phyloP scores from a whole-genome alignment of 2,797 vertebrate species.

The Enteromius treurensis region DNA sequence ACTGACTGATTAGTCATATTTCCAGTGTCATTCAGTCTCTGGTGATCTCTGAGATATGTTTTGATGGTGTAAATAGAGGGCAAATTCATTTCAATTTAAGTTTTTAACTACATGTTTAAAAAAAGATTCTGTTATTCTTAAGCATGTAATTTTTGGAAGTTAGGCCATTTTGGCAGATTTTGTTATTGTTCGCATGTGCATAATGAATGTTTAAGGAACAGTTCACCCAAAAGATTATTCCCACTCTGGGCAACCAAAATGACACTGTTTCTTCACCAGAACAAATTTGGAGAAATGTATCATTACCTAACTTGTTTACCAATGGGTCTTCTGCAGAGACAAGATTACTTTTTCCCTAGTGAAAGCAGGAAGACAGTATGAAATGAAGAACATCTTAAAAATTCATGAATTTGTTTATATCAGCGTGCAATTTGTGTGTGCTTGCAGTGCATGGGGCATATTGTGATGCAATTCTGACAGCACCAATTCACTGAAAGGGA shows the following conservation, averaged over 20 bases:
- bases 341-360: no score
- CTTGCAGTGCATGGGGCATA: not conserved
- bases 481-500: not conserved
- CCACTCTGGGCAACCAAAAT: not conserved
- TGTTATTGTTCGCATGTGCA: not conserved
- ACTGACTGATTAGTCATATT: slow-evolving; percentile 31
- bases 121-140: not conserved
- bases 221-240: not conserved
- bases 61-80: no score
- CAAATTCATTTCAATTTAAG: no score
- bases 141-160: not conserved
- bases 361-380: no score
- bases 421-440: not conserved
- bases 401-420: not conserved
- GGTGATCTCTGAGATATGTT: not conserved
- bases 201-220: not conserved
- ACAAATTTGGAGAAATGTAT: not conserved
- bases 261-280: not conserved
- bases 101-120: no score
- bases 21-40: slow-evolving; percentile 16
- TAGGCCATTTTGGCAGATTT: not conserved
- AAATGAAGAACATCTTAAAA: not conserved
- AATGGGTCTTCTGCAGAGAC: not conserved
- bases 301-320: not conserved
- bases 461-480: not conserved